Conservation (phyloP, 1,140 invertebrate species). For the Lasioglossum albipes region DNA sequence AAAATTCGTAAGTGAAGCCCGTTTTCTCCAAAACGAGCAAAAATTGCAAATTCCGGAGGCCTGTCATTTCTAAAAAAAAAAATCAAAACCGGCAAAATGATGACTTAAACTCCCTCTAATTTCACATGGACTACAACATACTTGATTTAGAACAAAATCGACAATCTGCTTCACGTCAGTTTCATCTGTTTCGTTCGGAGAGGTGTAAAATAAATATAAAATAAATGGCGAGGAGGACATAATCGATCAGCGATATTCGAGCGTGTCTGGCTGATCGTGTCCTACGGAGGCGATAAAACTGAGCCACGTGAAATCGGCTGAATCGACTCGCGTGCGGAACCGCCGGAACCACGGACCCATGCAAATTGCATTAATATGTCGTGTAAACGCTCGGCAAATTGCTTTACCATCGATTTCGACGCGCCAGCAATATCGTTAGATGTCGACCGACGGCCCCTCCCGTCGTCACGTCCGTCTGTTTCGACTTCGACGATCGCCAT, state of each 20-base stretch:
- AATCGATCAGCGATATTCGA: constrained; percentile 19
- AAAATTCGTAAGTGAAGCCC: too few relatives aligned
- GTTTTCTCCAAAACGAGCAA: too few relatives aligned
- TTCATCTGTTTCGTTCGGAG: too few relatives aligned
- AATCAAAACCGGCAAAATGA: too few relatives aligned
- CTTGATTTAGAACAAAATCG: too few relatives aligned
- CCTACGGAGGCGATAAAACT: constrained; percentile 43
- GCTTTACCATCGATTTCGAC: constrained; percentile 70
- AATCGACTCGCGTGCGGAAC: constrained; percentile 45
- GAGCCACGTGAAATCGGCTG: constrained; percentile 52
- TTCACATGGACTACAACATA: too few relatives aligned
- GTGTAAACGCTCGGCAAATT: constrained; percentile 69
- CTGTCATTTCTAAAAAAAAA: too few relatives aligned
- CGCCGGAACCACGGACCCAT: constrained; percentile 55
- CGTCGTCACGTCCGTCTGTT: constrained; percentile 24
- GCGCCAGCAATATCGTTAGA: constrained; percentile 51
- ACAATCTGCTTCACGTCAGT: too few relatives aligned
- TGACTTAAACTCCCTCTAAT: too few relatives aligned
- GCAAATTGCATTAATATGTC: constrained; percentile 72
- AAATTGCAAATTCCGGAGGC: too few relatives aligned
- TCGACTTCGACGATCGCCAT: neutral
- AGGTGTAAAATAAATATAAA: too few relatives aligned
- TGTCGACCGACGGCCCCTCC: constrained; percentile 29
- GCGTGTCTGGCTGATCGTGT: neutral
- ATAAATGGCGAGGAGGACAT: neutral